Evolutionary conservation across 2,797 vertebrate genomes (phyloP), one percentile per base, ranked within the genome.

Genomic region (Sorex maritimensis): DNA sequence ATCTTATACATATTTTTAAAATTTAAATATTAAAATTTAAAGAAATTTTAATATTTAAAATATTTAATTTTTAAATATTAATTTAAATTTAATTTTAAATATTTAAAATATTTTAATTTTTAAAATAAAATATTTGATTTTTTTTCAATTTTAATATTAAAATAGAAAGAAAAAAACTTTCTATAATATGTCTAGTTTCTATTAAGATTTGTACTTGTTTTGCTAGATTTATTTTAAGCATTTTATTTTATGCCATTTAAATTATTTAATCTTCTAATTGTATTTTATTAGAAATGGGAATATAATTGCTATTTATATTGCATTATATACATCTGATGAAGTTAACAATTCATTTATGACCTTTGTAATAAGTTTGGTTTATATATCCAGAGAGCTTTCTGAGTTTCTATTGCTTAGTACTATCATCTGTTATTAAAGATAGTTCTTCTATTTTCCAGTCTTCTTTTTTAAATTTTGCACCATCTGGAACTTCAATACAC

Each of bases 301-400:
- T 67, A 24, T 0, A 88, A 0, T 81, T 30, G 30, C 52, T 88
- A 77, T 49, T 87, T 73, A 14, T 52, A 87, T 68, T 79, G 17
- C 49, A 17, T 65, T 58, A 21, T 34, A 71, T 84, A 7, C 58
- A 73, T 88, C 21, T 44, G 69, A 1, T 75, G n/a, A 74, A 26
- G 78, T 94, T 82, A 28, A 61, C 81, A 78, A 65, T 65, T 71
- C 11, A n/a, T 26, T 86, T 55, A 65, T 68, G 80, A 58, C 24
- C 65, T 91, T 90, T 44, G 46, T 58, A 34, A 6, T 52, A 81
- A 80, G 49, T 63, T 78, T 89, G 58, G 21, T 92, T 92, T 55
- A 81, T 61, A 38, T 81, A 23, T 81, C 26, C 2, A 14, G n/a
- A 68, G 21, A 15, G 74, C 13, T 90, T 87, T 84, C 46, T 78